Evolutionary conservation across 2,888 invertebrate species (phyloP).

Genomic region (Eupelmus urozonus): DNA sequence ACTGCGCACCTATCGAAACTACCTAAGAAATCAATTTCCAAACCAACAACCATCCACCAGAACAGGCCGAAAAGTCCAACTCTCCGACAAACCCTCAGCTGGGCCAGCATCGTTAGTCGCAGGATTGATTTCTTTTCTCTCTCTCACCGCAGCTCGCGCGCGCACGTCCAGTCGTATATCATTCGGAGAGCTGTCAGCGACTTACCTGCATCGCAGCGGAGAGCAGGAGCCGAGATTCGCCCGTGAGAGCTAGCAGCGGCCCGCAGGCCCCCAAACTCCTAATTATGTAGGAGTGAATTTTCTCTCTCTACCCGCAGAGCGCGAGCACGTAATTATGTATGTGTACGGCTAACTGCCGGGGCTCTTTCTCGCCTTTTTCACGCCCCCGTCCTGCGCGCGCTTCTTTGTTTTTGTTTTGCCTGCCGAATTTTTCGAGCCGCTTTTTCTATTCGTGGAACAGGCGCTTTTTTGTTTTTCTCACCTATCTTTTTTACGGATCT

Average conservation of each 20-base stretch:
- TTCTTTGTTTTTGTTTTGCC: background rate
- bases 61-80: too few relatives aligned
- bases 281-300: conserved; percentile 48
- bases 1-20: too few relatives aligned
- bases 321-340: conserved; percentile 26
- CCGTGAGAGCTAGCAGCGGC: conserved; percentile 23
- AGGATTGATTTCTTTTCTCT: conserved; percentile 49
- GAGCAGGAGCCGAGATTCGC: conserved; percentile 1
- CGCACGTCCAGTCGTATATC: conserved; percentile 41
- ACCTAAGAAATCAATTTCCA: too few relatives aligned
- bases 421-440: background rate
- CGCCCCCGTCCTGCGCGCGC: background rate
- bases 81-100: too few relatives aligned
- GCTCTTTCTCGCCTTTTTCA: conserved; percentile 12
- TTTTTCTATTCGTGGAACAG: background rate
- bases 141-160: background rate
- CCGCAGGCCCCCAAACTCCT: conserved; percentile 9
- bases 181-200: conserved; percentile 47
- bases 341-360: conserved; percentile 25
- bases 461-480: too few relatives aligned
- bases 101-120: conserved; percentile 23
- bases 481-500: too few relatives aligned
- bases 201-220: conserved; percentile 26
- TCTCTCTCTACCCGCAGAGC: background rate
- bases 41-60: too few relatives aligned